Conservation (phyloP, 2,797 vertebrate genomes). For the Phrynocephalus forsythii region DNA sequence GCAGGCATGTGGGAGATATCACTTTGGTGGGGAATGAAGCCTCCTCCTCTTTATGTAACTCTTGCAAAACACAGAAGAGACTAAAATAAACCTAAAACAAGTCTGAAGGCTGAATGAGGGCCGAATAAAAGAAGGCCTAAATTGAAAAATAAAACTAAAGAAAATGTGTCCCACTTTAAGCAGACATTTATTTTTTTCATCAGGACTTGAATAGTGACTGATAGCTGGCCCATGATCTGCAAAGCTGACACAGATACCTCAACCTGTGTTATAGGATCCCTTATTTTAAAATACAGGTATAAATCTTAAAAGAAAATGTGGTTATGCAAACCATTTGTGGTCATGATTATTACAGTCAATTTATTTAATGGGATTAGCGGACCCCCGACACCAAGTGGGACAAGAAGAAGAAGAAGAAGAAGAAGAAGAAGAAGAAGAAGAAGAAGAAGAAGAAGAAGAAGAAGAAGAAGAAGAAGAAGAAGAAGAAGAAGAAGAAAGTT, state of each 20-base stretch:
- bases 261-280: not conserved
- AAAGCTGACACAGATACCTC: conserved; percentile 31
- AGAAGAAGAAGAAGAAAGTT: no score
- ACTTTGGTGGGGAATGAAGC: not conserved
- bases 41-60: not conserved
- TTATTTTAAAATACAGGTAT: not conserved
- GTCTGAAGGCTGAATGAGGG: not conserved
- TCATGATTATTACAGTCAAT: not conserved
- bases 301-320: not conserved
- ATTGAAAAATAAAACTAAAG: conserved; percentile 39
- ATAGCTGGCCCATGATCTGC: conserved; percentile 30
- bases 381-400: no score
- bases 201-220: conserved; percentile 28
- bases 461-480: no score
- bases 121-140: conserved; percentile 46
- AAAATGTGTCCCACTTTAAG: conserved; percentile 51
- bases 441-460: no score
- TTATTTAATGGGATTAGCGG: not conserved
- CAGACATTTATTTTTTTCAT: conserved; percentile 52
- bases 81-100: not conserved
- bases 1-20: conserved; percentile 19
- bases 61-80: not conserved
- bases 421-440: no score
- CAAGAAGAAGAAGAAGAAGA: no score
- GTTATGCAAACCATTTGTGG: not conserved